Evolutionary conservation across 2,113 vertebrate genomes (phyloP).

Genomic region (Ammospiza nelsoni): DNA sequence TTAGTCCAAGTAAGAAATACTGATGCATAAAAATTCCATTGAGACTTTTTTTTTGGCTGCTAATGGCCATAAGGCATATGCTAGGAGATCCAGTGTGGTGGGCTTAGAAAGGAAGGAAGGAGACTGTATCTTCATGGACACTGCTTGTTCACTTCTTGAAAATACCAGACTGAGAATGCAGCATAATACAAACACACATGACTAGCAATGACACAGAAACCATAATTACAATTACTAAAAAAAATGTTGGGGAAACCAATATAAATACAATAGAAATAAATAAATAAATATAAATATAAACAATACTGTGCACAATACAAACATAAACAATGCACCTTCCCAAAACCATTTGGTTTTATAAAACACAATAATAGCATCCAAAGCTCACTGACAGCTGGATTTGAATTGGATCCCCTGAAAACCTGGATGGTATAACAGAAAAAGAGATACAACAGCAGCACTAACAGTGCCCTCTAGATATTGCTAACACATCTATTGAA

Average conservation of each 20-base stretch:
- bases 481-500: neutral
- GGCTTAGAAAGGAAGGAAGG: neutral
- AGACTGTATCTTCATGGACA: fast-evolving
- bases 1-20: neutral
- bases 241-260: neutral
- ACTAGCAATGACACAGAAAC: neutral
- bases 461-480: neutral
- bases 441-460: neutral
- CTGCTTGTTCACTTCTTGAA: neutral
- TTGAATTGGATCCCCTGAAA: neutral
- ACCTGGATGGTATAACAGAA: neutral
- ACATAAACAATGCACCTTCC: neutral
- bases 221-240: neutral
- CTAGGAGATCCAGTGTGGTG: neutral
- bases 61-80: neutral
- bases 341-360: neutral
- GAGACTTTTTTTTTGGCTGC: neutral
- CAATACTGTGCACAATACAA: neutral
- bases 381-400: neutral
- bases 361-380: neutral
- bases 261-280: neutral
- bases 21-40: neutral
- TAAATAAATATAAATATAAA: neutral
- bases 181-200: neutral
- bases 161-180: neutral